Base-by-base conservation (phyloP, 2,797 vertebrate genomes). In the Poeciliopsis gracilis region DNA sequence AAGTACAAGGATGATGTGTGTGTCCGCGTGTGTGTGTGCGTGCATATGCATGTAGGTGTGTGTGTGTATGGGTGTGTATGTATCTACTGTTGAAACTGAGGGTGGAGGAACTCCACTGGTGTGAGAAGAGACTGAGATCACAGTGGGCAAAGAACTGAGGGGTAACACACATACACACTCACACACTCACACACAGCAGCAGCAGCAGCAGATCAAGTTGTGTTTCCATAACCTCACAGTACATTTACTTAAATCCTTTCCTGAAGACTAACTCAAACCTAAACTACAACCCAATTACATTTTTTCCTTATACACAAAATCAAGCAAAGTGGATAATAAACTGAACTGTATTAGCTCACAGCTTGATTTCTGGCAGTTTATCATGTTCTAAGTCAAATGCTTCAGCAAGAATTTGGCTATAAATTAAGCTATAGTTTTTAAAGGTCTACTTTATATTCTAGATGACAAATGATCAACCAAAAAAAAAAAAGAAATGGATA, bases 41-140 rank as follows among this genome's bases (percentile, higher is more conserved):
- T 36, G 33, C 33, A 36, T 36, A 36, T 51, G 49, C 41, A 11
- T 43, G 41, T 38, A 38, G 41, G 9, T 9, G 12, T 45, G 12
- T 45, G 12, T 13, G 45, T 8, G 49, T 51, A 33, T 33, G 49
- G 13, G 45, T 16, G 16, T 9, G 49, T 53, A 8, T 53, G 51
- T 53, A 25, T 53, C 77, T 57, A 76, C 47, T 69, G 63, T 57
- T 41, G 69, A 38, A 30, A 28, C 59, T 33, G 23, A 81, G 82
- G 79, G 83, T 77, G 82, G 80, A 82, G 76, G 72, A 43, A 73
- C 67, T 87, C 71, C 57, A 70, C 18, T 5, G 25, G 33, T 73
- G 16, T 76, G 73, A 79, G 80, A 84, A 76, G 79, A 86, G 77
- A 46, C 77, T 92, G 84, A 91, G 83, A 89, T 91, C 89, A 93